Base-by-base conservation (phyloP, 2,113 vertebrate genomes). In the Semnopithecus entellus region DNA sequence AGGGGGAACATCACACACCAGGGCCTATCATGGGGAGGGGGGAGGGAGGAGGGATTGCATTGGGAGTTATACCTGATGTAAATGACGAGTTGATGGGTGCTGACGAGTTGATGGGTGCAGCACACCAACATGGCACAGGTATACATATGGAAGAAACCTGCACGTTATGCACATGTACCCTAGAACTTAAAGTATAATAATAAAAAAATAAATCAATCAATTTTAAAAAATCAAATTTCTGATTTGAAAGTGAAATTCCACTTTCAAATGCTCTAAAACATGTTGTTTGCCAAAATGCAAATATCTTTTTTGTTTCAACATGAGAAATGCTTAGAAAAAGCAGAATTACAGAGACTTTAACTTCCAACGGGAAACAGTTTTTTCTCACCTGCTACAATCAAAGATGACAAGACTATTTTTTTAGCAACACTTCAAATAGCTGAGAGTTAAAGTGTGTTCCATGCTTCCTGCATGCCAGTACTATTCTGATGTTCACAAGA, bases 201-300 rank as follows among this genome's bases (percentile, higher is more conserved):
- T 50, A 50, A 48, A 48, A 50, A 48, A 48, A 48, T 48, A 11
- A 48, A 48, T 12, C 3, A 48, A 48, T 13, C 6, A 43, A 43
- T 43, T 43, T 43, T 3, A 48, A 50, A 50, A 90, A 96, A 88
- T 75, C 2, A 52, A 50, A 22, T 23, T 0, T 64, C 52, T 40
- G 1, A 93, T 30, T 89, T 50, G 23, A 66, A 52, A 90, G 45
- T 38, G 75, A 79, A 80, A 80, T 43, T 0, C n/a, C 50, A 88
- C 45, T 97, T 97, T 88, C 68, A 96, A 95, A 85, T 50, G 84
- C 76, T 72, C 1, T 12, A 70, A 50, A 87, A 92, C 59, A 68
- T 14, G 18, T 18, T 35, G 7, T 55, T 97, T 70, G 30, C 9
- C 80, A 95, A 35, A 90, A 79, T 96, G 89, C 40, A 64, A 75